Base-by-base conservation (phyloP, 2,113 vertebrate species). In the Cochlearius cochlearius region DNA sequence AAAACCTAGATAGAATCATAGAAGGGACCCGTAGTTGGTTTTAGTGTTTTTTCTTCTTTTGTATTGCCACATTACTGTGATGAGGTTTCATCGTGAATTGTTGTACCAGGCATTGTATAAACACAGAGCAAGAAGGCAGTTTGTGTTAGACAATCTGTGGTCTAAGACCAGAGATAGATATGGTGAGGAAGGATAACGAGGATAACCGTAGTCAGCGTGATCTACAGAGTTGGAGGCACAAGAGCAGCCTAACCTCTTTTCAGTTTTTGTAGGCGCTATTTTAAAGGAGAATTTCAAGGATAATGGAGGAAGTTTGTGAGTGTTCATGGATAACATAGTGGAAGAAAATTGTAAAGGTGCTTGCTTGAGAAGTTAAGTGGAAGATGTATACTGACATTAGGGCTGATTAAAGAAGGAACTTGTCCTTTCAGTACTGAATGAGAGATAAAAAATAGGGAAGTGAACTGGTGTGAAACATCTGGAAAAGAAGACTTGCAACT, bases 231-330 rank as follows among this genome's bases (percentile, higher is more conserved):
- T 63, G 62, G 69, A 82, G 34, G 38, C 47, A 47, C 20, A 79
- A 78, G 74, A 95, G 43, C 76, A 60, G 29, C 50, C 45, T 69
- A 7, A 10, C 66, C 39, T 68, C 53, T 69, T 75, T 64, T 78
- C n/a, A 5, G 58, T 20, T 80, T 86, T 90, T 66, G 29, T 76
- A 76, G 34, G 12, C 8, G 1, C 39, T 50, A 8, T 66, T 94
- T 80, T 83, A 73, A 88, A 90, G 67, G 60, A 58, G 49, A 53
- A 8, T 69, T 88, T 95, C 79, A 86, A 94, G 91, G 79, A 88
- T 79, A 77, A 86, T 73, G 32, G 72, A 80, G 27, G 56, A 68
- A 56, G 30, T 88, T 73, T 79, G 34, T 86, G 62, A 64, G 71
- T 75, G 19, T 49, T 88, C 30, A 11, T 73, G 79, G 38, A 52